Evolutionary conservation across 2,113 vertebrate species (phyloP).

Genomic region (Eretmochelys imbricata): DNA sequence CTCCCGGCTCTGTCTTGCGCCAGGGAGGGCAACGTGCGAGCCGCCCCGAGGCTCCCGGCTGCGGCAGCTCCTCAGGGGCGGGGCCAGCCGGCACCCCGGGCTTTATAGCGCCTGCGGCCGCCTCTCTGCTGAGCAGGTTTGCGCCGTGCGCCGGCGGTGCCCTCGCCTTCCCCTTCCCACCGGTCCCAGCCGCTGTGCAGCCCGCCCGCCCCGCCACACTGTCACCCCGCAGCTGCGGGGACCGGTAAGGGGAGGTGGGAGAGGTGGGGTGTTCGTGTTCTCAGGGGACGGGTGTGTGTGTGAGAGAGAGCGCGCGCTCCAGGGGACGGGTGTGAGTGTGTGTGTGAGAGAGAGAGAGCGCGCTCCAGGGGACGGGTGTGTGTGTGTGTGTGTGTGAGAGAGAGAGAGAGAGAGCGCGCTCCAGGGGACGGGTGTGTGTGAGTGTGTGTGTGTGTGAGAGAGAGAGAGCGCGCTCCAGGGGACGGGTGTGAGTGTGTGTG

Average conservation of each 20-base stretch:
- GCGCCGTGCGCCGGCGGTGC: neutral
- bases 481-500: too few relatives aligned
- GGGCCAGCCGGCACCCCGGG: neutral
- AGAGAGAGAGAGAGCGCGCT: too few relatives aligned
- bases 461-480: too few relatives aligned
- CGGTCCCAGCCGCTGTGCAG: neutral
- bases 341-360: too few relatives aligned
- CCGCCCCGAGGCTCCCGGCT: neutral
- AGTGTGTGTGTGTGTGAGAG: too few relatives aligned
- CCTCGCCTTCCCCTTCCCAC: neutral
- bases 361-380: too few relatives aligned
- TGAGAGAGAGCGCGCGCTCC: too few relatives aligned
- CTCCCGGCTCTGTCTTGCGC: neutral
- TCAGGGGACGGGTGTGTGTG: too few relatives aligned
- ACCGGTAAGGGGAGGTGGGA: neutral
- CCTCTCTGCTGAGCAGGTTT: neutral
- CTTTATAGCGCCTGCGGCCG: neutral
- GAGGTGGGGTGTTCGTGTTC: neutral
- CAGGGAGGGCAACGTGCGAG: neutral
- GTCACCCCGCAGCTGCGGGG: too few relatives aligned
- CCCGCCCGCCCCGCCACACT: neutral
- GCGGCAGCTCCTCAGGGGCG: neutral
- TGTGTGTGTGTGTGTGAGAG: too few relatives aligned
- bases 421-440: too few relatives aligned
- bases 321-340: too few relatives aligned